Conservation (phyloP, 1,140 invertebrate genomes). For the Drosophila athabasca region DNA sequence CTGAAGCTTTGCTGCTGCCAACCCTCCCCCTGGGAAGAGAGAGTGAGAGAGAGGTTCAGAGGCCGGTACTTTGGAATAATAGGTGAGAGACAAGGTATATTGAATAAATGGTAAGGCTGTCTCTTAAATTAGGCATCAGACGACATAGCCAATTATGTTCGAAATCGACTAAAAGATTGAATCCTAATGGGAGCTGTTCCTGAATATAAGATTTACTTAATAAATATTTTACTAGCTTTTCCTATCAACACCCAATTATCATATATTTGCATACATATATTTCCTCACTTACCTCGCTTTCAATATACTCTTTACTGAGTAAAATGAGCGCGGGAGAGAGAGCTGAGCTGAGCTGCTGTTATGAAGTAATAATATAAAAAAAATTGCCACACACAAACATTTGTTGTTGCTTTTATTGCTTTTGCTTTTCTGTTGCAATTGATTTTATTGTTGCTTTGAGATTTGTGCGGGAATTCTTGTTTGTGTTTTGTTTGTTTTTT, state of each 20-base stretch:
- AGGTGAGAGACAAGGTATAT: too few species aligned
- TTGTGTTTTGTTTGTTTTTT: neutral
- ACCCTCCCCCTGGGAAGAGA: constrained; percentile 11
- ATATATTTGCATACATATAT: too few species aligned
- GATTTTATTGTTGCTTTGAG: constrained; percentile 28
- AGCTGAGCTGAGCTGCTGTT: constrained; percentile 30
- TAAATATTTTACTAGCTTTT: too few species aligned
- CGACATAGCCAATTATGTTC: too few species aligned
- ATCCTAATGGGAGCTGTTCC: constrained; percentile 6
- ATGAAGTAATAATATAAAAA: constrained; percentile 55
- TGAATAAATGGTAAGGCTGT: constrained; percentile 2
- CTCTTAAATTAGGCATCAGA: neutral
- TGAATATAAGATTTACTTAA: too few species aligned
- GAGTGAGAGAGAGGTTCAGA: constrained; percentile 8
- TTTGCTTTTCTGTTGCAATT: too few species aligned
- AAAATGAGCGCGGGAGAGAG: constrained; percentile 13
- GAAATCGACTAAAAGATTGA: neutral
- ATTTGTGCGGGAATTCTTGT: constrained; percentile 17
- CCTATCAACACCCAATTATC: too few species aligned
- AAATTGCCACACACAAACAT: constrained; percentile 29
- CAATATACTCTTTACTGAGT: too few species aligned
- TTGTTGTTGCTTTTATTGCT: constrained; percentile 17
- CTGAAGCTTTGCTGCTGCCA: constrained; percentile 18
- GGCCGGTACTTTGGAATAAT: too few species aligned
- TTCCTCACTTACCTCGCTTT: too few species aligned